These are phyloP conservation scores for Aphis craccivora DNA, from an alignment of 1,140 invertebrate species.

Conservation along the genomic window DNA sequence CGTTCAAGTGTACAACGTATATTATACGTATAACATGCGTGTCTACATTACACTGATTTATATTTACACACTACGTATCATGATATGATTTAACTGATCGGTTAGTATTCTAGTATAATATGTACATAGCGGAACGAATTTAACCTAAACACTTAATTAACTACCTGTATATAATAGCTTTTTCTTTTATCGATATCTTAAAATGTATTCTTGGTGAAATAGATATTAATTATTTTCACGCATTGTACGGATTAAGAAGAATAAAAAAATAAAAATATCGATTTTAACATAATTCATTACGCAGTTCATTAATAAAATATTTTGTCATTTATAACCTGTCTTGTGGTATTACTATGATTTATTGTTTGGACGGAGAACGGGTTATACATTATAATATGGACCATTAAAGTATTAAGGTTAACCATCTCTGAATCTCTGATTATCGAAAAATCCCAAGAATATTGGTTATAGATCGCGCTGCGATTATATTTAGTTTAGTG, in stretches of 20 bases:
- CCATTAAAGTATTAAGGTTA: background rate
- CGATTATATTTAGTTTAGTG: too few species aligned
- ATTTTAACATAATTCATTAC: background rate
- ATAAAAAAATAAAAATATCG: background rate
- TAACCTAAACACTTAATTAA: background rate
- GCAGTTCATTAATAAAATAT: background rate
- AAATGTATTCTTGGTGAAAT: background rate
- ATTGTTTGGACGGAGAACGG: background rate
- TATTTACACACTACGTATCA: background rate
- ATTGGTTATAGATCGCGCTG: background rate
- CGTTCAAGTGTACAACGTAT: background rate
- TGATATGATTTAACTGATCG: background rate
- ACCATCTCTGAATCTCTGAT: background rate
- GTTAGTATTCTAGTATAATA: background rate
- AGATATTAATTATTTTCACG: background rate
- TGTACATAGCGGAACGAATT: background rate
- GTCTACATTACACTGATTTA: background rate
- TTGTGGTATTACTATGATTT: background rate
- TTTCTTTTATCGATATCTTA: background rate
- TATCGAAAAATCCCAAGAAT: background rate
- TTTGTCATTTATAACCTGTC: background rate
- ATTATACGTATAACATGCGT: background rate
- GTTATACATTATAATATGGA: background rate
- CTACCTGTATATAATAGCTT: background rate
- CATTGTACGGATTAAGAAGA: background rate